Evolutionary conservation across 2,113 vertebrate genomes (phyloP).

Genomic region (Gallinago media): DNA sequence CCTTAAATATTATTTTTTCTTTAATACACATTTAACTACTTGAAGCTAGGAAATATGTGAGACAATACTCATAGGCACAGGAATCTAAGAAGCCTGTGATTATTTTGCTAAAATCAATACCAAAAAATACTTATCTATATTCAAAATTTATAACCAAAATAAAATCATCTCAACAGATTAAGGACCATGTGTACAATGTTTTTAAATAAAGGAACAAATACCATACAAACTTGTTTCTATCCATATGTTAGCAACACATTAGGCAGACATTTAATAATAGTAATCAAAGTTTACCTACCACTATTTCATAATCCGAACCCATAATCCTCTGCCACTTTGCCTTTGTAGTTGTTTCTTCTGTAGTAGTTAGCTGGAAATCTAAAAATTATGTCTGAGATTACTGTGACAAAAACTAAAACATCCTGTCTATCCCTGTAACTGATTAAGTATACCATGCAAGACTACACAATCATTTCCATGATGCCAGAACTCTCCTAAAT

Average conservation of each 20-base stretch:
- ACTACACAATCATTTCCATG: background rate
- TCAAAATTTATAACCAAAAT: background rate
- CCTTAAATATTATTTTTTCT: background rate
- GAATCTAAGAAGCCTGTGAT: background rate
- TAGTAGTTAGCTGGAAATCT: slow-evolving; percentile 52
- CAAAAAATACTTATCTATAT: background rate
- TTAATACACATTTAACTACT: background rate
- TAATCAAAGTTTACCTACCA: slow-evolving; percentile 81
- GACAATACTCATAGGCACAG: background rate
- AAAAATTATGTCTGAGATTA: slow-evolving; percentile 46
- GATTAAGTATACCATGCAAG: background rate
- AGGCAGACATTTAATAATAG: background rate
- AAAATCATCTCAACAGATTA: background rate
- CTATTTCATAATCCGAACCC: slow-evolving; percentile 88
- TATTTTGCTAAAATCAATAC: background rate
- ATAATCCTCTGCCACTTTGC: slow-evolving; percentile 90
- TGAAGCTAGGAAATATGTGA: background rate
- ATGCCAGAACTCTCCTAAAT: background rate
- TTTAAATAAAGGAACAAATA: background rate
- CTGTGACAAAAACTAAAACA: background rate
- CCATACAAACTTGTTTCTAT: background rate
- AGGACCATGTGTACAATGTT: accelerated
- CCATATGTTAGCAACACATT: background rate
- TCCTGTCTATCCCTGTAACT: background rate
- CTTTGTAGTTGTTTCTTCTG: slow-evolving; percentile 61